Percentiles rank a stretch among this genome's conserved stretches.
Conservation (phyloP, 1,140 invertebrate species). For the Diachasmimorpha longicaudata region DNA sequence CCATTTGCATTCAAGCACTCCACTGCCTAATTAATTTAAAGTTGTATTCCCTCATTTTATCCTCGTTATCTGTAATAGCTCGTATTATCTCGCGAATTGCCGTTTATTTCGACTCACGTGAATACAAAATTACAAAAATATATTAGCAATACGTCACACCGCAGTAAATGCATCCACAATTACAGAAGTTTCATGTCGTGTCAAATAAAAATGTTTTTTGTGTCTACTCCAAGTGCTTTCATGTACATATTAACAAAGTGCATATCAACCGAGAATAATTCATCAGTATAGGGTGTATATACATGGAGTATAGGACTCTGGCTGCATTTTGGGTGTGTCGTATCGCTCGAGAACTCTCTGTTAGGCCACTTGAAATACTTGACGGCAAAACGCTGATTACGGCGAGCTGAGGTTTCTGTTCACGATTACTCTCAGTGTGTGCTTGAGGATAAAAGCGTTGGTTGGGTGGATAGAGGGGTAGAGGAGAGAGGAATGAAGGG, state of each 20-base stretch:
- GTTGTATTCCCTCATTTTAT: neutral
- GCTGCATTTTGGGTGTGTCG: conserved; percentile 10
- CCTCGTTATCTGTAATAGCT: neutral
- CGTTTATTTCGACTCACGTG: neutral
- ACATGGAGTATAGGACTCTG: neutral
- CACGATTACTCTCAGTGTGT: neutral
- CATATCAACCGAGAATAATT: conserved; percentile 24
- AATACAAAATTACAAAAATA: conserved; percentile 56
- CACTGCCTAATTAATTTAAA: neutral
- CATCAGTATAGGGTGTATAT: conserved; percentile 14
- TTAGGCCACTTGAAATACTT: conserved; percentile 47
- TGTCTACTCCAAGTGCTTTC: neutral
- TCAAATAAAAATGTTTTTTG: neutral
- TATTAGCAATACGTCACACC: conserved; percentile 38
- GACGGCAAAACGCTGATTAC: conserved; percentile 5
- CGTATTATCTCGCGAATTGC: neutral
- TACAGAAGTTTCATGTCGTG: neutral
- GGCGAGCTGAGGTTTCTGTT: neutral
- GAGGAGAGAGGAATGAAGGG: neutral
- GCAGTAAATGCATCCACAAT: neutral
- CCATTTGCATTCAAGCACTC: too few relatives aligned
- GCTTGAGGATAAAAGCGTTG: neutral
- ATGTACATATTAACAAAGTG: conserved; percentile 36
- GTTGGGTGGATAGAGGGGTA: neutral
- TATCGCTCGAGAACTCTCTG: conserved; percentile 33